Evolutionary conservation across 2,797 vertebrate species (phyloP).

Genomic region (Thalassophryne amazonica): DNA sequence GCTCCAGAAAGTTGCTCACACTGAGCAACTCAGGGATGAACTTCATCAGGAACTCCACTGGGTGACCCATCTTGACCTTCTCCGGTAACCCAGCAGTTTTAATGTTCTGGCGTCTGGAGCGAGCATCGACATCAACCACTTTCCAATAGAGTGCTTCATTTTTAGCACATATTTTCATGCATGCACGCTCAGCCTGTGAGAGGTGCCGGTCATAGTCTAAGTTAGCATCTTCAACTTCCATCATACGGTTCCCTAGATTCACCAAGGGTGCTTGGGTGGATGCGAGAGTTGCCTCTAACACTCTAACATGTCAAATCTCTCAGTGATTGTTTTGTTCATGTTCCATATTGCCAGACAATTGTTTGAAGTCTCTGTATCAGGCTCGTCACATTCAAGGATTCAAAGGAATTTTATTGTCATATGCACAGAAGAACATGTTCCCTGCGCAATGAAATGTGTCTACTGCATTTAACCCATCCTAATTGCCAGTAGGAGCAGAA

Average conservation of each 20-base stretch:
- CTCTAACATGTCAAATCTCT: too few species aligned
- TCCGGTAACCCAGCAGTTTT: too few species aligned
- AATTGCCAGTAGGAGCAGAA: too few species aligned
- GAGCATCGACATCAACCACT: not conserved
- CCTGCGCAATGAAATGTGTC: too few species aligned
- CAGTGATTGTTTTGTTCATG: not conserved
- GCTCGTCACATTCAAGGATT: too few species aligned
- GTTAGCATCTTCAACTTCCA: not conserved
- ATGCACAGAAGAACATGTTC: too few species aligned
- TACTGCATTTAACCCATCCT: too few species aligned
- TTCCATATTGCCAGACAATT: not conserved
- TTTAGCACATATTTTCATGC: not conserved
- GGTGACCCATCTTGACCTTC: too few species aligned
- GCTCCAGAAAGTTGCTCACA: too few species aligned
- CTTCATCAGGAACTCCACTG: too few species aligned
- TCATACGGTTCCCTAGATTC: not conserved
- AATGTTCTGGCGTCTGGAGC: constrained; percentile 10
- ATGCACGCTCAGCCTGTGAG: not conserved
- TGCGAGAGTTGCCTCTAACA: not conserved
- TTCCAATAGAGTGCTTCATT: not conserved
- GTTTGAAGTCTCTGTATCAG: not conserved
- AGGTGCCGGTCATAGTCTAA: not conserved
- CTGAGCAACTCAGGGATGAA: too few species aligned
- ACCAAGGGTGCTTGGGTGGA: not conserved
- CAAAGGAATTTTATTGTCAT: too few species aligned